Base-by-base conservation (phyloP, 2,797 vertebrate genomes). In the Heterohyrax brucei region DNA sequence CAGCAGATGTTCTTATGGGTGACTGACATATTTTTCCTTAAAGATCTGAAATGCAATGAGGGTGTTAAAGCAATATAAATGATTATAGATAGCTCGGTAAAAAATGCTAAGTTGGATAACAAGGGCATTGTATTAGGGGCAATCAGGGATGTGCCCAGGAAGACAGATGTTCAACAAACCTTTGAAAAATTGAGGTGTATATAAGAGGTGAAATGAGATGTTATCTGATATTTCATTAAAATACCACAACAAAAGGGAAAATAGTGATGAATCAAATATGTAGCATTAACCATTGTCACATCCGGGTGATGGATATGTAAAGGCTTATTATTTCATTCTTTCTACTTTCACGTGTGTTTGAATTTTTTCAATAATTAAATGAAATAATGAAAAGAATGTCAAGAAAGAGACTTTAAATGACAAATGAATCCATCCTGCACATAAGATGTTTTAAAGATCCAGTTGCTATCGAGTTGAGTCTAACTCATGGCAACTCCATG, bases 371-470 rank as follows among this genome's bases (percentile, higher is more conserved):
- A 89, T 19, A 48, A n/a, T 53, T 89, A 2, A 66, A n/a, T n/a
- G n/a, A n/a, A n/a, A n/a, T n/a, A n/a, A 39, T 53, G 50, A 7
- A 12, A 50, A 14, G 66, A 83, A 22, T 8, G 5, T 56, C 59
- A 53, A 28, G 50, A 26, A 85, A 95, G 87, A 89, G 48, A 62
- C 76, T 19, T 21, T 26, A 26, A 53, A 62, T 13, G 30, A 1
- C 24, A 0, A 5, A 1, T 7, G 14, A 13, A 18, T 30, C 19
- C 12, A 3, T 33, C 26, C 26, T 13, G 13, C 19, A 0, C 1
- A 0, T 14, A 50, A 68, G 30, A 24, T 46, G 75, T 70, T 21
- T 8, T 1, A 0, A 26, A 68, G 10, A 14, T 16, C 26, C 70
- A 44, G 10, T 44, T 22, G 33, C 70, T 21, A 73, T 73, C 70